Conservation (phyloP, 2,113 vertebrate genomes). For the Stigmatopora nigra region DNA sequence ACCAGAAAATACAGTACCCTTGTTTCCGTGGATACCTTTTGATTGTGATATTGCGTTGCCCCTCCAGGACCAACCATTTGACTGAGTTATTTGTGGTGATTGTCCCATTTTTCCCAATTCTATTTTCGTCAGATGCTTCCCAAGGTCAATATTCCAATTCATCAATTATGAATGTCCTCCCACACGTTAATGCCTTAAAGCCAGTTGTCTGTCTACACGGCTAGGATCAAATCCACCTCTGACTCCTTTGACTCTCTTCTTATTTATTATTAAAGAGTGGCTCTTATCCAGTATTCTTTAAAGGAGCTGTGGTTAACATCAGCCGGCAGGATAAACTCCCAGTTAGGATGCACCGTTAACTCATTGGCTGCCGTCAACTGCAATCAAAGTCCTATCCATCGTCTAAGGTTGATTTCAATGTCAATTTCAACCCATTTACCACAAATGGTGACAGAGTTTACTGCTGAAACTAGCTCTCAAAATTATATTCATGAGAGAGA, state of each 20-base stretch:
- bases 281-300: constrained; percentile 42
- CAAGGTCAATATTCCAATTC: neutral
- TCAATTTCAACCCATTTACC: too few species aligned
- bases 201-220: constrained; percentile 17
- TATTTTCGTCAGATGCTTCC: too few species aligned
- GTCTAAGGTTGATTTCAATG: too few species aligned
- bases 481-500: too few species aligned
- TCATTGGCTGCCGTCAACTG: too few species aligned
- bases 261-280: constrained; percentile 45
- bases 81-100: neutral
- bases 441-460: too few species aligned
- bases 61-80: too few species aligned
- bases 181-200: constrained; percentile 14
- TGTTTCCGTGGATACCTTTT: constrained; percentile 40
- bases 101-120: neutral
- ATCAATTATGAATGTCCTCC: neutral
- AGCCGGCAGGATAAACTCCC: constrained; percentile 19
- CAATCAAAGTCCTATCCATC: too few species aligned
- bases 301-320: constrained; percentile 41
- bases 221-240: constrained; percentile 26
- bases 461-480: too few species aligned
- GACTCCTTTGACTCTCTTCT: constrained; percentile 29
- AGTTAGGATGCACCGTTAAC: too few species aligned
- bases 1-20: neutral
- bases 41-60: neutral